Percentiles rank a stretch among this genome's conserved stretches.
Conservation (phyloP, 64 coral and sea anemone species). For the Montipora capricornis region DNA sequence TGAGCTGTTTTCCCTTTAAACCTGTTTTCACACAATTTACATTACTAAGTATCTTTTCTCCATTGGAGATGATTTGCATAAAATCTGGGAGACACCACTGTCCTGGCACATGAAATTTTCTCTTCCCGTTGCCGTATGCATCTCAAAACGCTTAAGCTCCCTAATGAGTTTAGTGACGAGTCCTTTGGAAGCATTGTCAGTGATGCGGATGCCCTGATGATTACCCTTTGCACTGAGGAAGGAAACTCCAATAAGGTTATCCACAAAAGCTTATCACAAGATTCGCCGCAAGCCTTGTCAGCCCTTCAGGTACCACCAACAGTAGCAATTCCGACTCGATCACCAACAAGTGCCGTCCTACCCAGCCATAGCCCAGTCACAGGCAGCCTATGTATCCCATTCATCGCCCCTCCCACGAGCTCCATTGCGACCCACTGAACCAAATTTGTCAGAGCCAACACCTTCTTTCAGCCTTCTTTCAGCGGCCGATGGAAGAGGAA, state of each 20-base stretch:
- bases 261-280: neutral
- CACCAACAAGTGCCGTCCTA: neutral
- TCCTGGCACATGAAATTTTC: too few species aligned
- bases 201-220: neutral
- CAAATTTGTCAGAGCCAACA: neutral
- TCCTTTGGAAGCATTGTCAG: too few species aligned
- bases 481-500: neutral
- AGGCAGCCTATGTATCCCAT: neutral
- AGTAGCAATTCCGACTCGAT: neutral
- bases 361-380: neutral
- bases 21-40: too few species aligned
- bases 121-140: too few species aligned
- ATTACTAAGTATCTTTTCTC: too few species aligned
- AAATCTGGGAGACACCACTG: too few species aligned
- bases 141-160: neutral
- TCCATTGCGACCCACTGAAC: neutral
- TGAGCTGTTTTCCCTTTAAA: too few species aligned
- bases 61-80: too few species aligned
- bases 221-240: neutral
- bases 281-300: neutral
- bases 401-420: neutral
- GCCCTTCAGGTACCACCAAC: neutral
- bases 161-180: neutral
- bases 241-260: neutral
- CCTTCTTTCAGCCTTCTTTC: neutral